Percentiles rank a stretch among this genome's conserved stretches.
These are phyloP conservation scores for Pseudomyrmex flavicornis DNA, from an alignment of 1,140 invertebrate genomes.

Conservation along the genomic window DNA sequence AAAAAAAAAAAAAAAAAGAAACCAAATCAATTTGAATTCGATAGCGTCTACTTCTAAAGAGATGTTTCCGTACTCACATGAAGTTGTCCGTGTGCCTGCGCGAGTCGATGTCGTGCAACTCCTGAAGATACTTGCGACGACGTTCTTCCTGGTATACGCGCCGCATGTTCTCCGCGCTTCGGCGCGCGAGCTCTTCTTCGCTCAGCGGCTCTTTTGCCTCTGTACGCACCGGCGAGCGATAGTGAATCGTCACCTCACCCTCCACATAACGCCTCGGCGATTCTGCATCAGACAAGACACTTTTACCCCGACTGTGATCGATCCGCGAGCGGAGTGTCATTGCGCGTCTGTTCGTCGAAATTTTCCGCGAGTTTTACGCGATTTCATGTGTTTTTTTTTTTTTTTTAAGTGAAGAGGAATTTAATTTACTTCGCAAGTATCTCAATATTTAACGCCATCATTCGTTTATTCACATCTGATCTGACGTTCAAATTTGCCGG, in stretches of 20 bases:
- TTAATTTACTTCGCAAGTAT: background rate
- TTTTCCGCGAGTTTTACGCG: background rate
- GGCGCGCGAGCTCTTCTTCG: constrained; percentile 92
- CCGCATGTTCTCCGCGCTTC: constrained; percentile 96
- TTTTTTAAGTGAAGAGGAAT: background rate
- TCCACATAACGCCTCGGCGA: constrained; percentile 94
- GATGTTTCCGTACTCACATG: constrained; percentile 85
- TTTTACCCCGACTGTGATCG: constrained; percentile 46
- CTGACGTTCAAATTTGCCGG: background rate
- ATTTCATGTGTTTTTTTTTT: background rate
- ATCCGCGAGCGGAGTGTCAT: background rate
- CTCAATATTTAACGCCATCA: too few species aligned
- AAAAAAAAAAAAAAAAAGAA: too few species aligned
- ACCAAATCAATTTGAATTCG: too few species aligned
- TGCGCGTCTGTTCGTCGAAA: background rate
- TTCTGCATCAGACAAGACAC: constrained; percentile 85
- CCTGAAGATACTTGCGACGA: constrained; percentile 94
- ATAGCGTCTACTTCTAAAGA: too few species aligned
- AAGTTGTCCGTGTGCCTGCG: constrained; percentile 96
- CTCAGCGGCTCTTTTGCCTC: constrained; percentile 93
- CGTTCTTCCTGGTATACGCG: constrained; percentile 95
- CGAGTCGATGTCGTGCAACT: constrained; percentile 96
- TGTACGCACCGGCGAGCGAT: constrained; percentile 93
- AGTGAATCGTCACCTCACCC: constrained; percentile 97
- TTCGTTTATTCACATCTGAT: background rate